A percentile compares a stretch with the other conserved stretches of the same genome.
Conservation (phyloP, 2,113 vertebrate species). For the Eretmochelys imbricata region DNA sequence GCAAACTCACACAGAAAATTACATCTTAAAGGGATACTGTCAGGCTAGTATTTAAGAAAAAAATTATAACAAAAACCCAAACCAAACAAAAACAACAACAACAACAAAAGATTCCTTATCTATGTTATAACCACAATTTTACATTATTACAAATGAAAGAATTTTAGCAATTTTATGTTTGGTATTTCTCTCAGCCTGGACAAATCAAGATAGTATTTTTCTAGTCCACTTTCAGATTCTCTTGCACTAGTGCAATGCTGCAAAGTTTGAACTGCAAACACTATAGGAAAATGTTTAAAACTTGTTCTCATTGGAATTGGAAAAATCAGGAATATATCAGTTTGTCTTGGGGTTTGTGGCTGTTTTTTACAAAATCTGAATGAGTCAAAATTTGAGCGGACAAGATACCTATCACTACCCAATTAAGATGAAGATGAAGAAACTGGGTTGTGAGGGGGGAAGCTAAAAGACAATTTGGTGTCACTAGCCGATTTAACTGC, state of each 20-base stretch:
- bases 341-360: background rate
- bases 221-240: background rate
- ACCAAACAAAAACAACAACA: background rate
- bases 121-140: background rate
- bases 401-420: background rate
- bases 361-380: background rate
- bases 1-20: background rate
- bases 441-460: background rate
- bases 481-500: background rate
- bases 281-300: background rate
- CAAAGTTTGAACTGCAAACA: background rate
- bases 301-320: background rate
- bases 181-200: background rate
- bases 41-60: background rate
- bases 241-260: background rate
- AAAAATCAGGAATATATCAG: background rate
- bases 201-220: background rate
- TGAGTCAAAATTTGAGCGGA: background rate
- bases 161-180: background rate
- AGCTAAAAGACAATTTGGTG: background rate
- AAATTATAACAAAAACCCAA: too few relatives aligned
- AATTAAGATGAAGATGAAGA: background rate
- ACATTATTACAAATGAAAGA: background rate
- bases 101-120: background rate
- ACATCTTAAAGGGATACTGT: slow-evolving; percentile 8